Conservation (phyloP, 1,140 invertebrate species). For the Neodiprion pinetum region DNA sequence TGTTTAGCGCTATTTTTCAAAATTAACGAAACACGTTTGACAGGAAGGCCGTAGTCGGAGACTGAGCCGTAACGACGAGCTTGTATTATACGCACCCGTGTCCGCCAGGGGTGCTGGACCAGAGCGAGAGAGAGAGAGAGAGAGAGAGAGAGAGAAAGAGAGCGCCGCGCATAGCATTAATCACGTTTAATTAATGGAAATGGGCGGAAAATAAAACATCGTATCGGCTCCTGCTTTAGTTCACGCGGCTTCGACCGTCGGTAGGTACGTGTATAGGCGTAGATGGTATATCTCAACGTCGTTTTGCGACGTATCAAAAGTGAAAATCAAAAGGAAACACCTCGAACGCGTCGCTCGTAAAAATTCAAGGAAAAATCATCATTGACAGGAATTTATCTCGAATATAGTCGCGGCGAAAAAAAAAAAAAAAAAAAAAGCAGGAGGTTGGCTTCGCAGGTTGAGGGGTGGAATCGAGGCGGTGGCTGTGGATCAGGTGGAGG, state of each 20-base stretch:
- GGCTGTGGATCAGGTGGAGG: constrained; percentile 33
- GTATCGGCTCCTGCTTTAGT: too few species aligned
- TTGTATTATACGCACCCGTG: too few species aligned
- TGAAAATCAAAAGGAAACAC: too few species aligned
- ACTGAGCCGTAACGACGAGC: too few species aligned
- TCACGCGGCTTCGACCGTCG: too few species aligned
- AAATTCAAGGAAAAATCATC: constrained; percentile 57
- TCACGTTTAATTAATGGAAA: constrained; percentile 40
- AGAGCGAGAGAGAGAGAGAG: background rate
- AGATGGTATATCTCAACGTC: too few species aligned
- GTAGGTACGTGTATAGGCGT: too few species aligned
- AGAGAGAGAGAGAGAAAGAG: background rate
- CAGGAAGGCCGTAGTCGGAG: constrained; percentile 27
- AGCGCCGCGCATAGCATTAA: constrained; percentile 30
- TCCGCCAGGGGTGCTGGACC: background rate
- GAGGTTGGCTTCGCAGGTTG: background rate
- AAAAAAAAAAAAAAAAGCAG: background rate
- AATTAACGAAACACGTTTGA: constrained; percentile 55
- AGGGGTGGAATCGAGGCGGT: background rate
- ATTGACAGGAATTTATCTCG: constrained; percentile 64
- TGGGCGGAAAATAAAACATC: background rate
- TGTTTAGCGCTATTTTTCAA: constrained; percentile 51
- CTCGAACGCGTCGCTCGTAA: constrained; percentile 20
- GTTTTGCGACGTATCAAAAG: too few species aligned
- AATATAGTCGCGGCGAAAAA: constrained; percentile 57